phyloP scores from a whole-genome alignment of 2,888 invertebrate genomes.

The Chrysotoxum bicinctum region DNA sequence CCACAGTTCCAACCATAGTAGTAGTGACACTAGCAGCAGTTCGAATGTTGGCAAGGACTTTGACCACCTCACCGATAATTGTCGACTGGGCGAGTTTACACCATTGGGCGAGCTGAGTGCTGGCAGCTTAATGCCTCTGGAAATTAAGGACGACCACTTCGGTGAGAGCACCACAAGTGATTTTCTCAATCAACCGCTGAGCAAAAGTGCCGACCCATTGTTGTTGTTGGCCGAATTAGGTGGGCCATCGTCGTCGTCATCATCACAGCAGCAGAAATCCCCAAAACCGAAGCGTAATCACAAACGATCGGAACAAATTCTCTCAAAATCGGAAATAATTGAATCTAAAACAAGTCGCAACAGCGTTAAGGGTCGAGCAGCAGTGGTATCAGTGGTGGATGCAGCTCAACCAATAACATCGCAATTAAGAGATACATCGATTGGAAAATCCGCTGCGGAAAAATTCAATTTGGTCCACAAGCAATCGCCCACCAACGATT shows the following conservation, averaged over 20 bases:
- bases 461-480: conserved; percentile 73
- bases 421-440: conserved; percentile 68
- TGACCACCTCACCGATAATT: conserved; percentile 74
- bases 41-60: conserved; percentile 76
- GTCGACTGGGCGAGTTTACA: conserved; percentile 41
- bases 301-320: conserved; percentile 69
- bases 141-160: conserved; percentile 86
- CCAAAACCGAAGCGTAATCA: conserved; percentile 62
- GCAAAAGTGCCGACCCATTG: conserved; percentile 79
- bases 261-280: conserved; percentile 61
- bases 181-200: conserved; percentile 76
- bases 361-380: conserved; percentile 57
- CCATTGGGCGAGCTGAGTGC: conserved; percentile 53
- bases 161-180: conserved; percentile 82
- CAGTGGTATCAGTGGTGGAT: conserved; percentile 75
- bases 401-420: conserved; percentile 58
- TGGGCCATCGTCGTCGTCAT: conserved; percentile 30
- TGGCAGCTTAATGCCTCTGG: conserved; percentile 78
- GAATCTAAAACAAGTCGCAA: conserved; percentile 72
- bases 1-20: conserved; percentile 66
- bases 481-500: conserved; percentile 6
- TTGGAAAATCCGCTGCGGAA: conserved; percentile 73
- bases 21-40: conserved; percentile 75
- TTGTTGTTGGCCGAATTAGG: conserved; percentile 71
- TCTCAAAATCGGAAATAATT: conserved; percentile 80